phyloP scores from a whole-genome alignment of 2,113 vertebrate genomes.

The Thamnaconus septentrionalis region DNA sequence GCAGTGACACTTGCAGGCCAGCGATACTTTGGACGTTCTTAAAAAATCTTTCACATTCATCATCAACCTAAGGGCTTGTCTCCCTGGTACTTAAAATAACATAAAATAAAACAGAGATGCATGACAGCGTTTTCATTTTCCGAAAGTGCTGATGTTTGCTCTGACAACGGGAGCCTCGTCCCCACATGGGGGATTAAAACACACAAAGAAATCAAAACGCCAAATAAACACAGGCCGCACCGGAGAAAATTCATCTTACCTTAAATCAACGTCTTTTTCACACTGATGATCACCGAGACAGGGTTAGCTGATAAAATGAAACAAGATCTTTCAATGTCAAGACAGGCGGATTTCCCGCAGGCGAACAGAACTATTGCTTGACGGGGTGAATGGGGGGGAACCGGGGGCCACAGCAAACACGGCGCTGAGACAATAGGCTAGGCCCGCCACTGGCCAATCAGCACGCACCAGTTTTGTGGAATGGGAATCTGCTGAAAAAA shows the following conservation, averaged over 20 bases:
- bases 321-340: conserved; percentile 32
- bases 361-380: conserved; percentile 54
- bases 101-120: background rate
- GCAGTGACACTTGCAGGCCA: no score
- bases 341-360: conserved; percentile 60
- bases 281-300: conserved; percentile 42
- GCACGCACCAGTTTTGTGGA: conserved; percentile 58
- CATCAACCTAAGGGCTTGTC: no score
- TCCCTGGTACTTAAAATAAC: no score
- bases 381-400: conserved; percentile 48
- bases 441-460: conserved; percentile 64
- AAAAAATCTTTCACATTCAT: no score
- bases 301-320: conserved; percentile 52
- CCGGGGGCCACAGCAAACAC: conserved; percentile 48
- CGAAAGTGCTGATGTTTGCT: background rate
- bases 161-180: no score
- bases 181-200: background rate
- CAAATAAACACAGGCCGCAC: background rate
- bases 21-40: no score
- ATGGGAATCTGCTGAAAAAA: conserved; percentile 80
- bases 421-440: conserved; percentile 53
- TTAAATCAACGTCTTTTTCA: conserved; percentile 37
- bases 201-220: conserved; percentile 1
- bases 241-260: conserved; percentile 54
- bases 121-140: background rate